A percentile compares a stretch with the other conserved stretches of the same genome.
Evolutionary conservation across 2,888 invertebrate genomes (phyloP).

Genomic region (Siphonodentalium dalli): DNA sequence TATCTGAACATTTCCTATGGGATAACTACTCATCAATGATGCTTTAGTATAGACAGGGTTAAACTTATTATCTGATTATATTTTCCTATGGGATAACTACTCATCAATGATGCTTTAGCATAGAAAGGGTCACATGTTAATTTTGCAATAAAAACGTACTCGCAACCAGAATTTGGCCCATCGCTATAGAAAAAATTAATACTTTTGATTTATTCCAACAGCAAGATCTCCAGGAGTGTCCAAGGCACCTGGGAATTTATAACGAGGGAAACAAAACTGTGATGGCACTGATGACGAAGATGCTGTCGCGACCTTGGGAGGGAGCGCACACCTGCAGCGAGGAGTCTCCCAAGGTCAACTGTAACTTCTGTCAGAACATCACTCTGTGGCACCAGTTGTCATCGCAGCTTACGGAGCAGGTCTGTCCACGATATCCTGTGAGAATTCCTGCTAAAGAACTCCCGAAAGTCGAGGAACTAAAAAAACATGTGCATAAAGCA

Average conservation of each 20-base stretch:
- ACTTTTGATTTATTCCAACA: slow-evolving; percentile 49
- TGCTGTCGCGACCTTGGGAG: slow-evolving; percentile 79
- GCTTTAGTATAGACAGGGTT: too few species aligned
- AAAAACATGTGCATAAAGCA: too few species aligned
- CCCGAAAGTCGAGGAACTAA: slow-evolving; percentile 61
- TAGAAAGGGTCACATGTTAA: too few species aligned
- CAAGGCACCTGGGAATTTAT: slow-evolving; percentile 80
- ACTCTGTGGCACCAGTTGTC: slow-evolving; percentile 91
- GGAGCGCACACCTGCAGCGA: slow-evolving; percentile 71
- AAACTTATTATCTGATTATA: too few species aligned
- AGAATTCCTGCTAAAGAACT: slow-evolving; percentile 60
- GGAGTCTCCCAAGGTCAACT: slow-evolving; percentile 72
- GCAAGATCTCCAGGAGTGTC: slow-evolving; percentile 87
- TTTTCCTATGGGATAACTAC: background rate
- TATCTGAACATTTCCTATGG: too few species aligned
- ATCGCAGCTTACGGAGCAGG: slow-evolving; percentile 50
- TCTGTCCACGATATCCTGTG: slow-evolving; percentile 56
- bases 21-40: too few species aligned
- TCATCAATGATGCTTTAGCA: too few species aligned
- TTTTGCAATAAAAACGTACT: background rate
- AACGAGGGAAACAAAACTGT: slow-evolving; percentile 75
- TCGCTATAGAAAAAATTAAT: too few species aligned
- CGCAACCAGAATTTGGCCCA: too few species aligned
- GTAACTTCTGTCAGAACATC: slow-evolving; percentile 82
- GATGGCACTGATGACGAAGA: slow-evolving; percentile 77